Evolutionary conservation across 2,113 vertebrate genomes (phyloP).

Genomic region (Notothenia coriiceps): DNA sequence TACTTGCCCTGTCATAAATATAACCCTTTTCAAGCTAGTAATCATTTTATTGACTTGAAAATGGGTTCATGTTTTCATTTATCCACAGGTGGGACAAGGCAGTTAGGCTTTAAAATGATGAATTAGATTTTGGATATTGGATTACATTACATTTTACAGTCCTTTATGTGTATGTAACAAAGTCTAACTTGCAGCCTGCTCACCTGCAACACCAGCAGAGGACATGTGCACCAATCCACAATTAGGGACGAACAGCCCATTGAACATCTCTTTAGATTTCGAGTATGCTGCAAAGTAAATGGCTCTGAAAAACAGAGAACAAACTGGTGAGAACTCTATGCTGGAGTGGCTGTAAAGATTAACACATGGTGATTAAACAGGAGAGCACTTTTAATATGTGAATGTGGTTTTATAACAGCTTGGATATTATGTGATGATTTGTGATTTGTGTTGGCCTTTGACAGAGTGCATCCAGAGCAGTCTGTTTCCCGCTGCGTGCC

Average conservation of each 20-base stretch:
- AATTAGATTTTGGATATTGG: neutral
- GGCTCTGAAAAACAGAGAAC: slow-evolving; percentile 85
- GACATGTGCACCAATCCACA: slow-evolving; percentile 93
- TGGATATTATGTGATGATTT: slow-evolving; percentile 35
- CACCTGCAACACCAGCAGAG: slow-evolving; percentile 95
- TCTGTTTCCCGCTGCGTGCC: slow-evolving; percentile 43
- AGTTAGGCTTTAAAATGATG: neutral
- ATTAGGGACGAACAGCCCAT: slow-evolving; percentile 92
- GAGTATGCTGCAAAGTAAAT: slow-evolving; percentile 98
- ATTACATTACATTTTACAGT: neutral
- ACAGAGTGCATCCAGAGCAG: slow-evolving; percentile 61
- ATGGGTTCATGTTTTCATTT: neutral
- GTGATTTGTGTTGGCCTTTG: slow-evolving; percentile 31
- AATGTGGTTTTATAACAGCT: slow-evolving; percentile 31
- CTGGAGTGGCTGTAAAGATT: slow-evolving; percentile 13
- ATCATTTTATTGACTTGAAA: neutral
- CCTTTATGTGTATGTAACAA: neutral
- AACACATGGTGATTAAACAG: neutral
- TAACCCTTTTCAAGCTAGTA: neutral
- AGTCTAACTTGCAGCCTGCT: neutral
- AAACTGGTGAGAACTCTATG: slow-evolving; percentile 35
- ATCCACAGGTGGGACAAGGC: neutral
- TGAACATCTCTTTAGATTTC: slow-evolving; percentile 94
- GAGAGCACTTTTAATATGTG: slow-evolving; percentile 20
- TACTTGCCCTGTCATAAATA: neutral